These are phyloP conservation scores for Coleophora flavipennella DNA, from an alignment of 2,888 invertebrate species.

Conservation along the genomic window DNA sequence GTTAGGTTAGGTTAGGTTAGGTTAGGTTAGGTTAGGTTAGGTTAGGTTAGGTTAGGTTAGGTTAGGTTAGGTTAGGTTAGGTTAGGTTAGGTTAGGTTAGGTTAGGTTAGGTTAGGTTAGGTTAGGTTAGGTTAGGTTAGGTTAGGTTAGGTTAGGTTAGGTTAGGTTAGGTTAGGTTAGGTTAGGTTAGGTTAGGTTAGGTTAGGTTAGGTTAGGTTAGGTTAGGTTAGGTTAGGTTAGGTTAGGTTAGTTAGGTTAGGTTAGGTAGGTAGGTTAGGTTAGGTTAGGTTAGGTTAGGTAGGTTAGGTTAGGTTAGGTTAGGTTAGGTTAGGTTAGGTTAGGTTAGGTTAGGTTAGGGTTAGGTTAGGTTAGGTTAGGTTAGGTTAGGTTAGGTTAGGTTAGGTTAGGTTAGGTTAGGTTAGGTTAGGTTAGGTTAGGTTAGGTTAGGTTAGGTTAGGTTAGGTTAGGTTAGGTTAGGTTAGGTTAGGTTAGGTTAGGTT, in stretches of 20 bases:
- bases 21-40: conserved; percentile 10
- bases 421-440: conserved; percentile 10
- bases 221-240: conserved; percentile 8
- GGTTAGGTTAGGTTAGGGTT: conserved; percentile 9
- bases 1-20: conserved; percentile 9
- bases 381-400: conserved; percentile 3
- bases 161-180: conserved; percentile 11
- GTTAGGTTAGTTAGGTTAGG: conserved; percentile 7
- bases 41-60: conserved; percentile 6
- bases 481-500: conserved; percentile 10
- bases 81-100: conserved; percentile 11
- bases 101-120: conserved; percentile 10
- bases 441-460: conserved; percentile 9
- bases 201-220: conserved; percentile 10
- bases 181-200: conserved; percentile 11
- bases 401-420: conserved; percentile 10
- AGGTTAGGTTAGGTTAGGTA: conserved; percentile 10
- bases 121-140: conserved; percentile 9
- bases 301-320: conserved; percentile 9
- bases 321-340: conserved; percentile 10
- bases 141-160: conserved; percentile 12
- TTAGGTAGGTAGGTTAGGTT: conserved; percentile 8
- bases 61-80: conserved; percentile 7
- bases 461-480: conserved; percentile 9
- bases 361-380: conserved; percentile 7